phyloP scores from a whole-genome alignment of 2,797 vertebrate species.

The Pachyuromys duprasi region DNA sequence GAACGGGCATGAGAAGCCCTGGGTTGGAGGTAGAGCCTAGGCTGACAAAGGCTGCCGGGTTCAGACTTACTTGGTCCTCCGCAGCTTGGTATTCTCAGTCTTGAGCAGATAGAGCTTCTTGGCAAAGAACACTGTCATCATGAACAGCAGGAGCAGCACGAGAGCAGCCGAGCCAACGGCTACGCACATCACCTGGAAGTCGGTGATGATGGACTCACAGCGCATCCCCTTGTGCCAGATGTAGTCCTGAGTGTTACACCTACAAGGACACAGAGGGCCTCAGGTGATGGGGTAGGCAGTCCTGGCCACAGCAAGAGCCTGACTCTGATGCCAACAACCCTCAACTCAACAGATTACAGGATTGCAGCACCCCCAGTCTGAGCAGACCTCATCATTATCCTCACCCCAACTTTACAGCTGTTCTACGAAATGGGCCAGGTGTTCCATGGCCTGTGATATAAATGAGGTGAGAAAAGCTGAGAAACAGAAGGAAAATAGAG shows the following conservation, averaged over 20 bases:
- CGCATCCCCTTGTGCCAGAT: constrained; percentile 97
- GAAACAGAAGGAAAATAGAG: neutral
- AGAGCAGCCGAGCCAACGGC: constrained; percentile 94
- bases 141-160: constrained; percentile 96
- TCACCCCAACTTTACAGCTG: neutral
- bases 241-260: constrained; percentile 98
- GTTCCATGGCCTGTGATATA: neutral
- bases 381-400: too few relatives aligned
- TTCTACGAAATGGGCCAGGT: neutral
- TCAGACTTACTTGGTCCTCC: constrained; percentile 95
- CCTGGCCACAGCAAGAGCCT: neutral
- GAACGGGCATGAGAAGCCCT: neutral
- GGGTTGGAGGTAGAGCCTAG: rapidly evolving
- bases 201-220: constrained; percentile 96
- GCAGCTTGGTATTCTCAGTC: constrained; percentile 97
- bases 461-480: neutral
- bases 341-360: neutral
- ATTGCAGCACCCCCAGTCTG: neutral
- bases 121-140: constrained; percentile 98
- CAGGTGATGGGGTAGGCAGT: neutral
- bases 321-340: neutral
- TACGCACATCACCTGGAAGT: constrained; percentile 99
- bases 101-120: constrained; percentile 98
- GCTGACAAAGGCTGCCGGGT: neutral
- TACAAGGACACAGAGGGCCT: constrained; percentile 68